Evolutionary conservation across 2,113 vertebrate species (phyloP).

Genomic region (Clinocottus analis): DNA sequence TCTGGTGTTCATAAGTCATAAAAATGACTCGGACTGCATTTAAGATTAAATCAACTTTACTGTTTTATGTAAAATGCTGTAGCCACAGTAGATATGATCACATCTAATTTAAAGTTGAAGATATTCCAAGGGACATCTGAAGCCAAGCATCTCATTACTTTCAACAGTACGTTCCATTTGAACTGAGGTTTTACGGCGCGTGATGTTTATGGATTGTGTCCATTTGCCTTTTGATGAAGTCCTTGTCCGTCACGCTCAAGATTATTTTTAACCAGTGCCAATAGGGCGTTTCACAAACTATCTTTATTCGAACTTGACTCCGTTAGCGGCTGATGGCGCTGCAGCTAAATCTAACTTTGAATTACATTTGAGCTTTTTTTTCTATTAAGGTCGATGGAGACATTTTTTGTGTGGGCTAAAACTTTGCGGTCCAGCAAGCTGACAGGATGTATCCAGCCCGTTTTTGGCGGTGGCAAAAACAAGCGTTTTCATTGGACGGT

Average conservation of each 20-base stretch:
- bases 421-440: too few relatives aligned
- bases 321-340: neutral
- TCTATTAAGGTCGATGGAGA: too few relatives aligned
- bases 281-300: neutral
- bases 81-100: neutral
- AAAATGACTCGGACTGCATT: neutral
- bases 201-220: neutral
- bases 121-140: neutral
- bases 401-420: too few relatives aligned
- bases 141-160: neutral
- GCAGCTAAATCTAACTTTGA: too few relatives aligned
- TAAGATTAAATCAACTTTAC: constrained; percentile 8
- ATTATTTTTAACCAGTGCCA: neutral
- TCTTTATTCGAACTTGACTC: neutral
- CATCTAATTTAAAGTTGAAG: neutral
- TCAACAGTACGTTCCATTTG: neutral
- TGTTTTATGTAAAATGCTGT: neutral
- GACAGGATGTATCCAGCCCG: too few relatives aligned
- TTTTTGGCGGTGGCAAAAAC: too few relatives aligned
- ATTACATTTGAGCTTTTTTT: too few relatives aligned
- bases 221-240: neutral
- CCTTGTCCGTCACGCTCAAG: neutral
- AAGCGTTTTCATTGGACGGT: too few relatives aligned
- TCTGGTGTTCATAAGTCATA: constrained; percentile 3
- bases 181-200: neutral